phyloP scores from a whole-genome alignment of 2,888 invertebrate genomes.

The Neoaliturus tenellus region DNA sequence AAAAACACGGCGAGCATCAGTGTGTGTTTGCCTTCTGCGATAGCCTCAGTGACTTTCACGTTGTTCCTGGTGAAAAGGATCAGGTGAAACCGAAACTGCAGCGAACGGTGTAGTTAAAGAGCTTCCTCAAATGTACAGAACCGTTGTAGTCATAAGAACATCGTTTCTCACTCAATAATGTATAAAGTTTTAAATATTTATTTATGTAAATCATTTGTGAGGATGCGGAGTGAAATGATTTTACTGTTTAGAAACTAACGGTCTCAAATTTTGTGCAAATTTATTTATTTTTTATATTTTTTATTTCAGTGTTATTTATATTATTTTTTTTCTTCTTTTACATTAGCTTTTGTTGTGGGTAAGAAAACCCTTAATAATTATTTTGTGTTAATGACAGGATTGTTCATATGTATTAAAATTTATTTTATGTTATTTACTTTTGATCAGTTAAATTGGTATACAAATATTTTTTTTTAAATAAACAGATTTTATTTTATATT shows the following conservation, averaged over 20 bases:
- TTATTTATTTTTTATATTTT: neutral
- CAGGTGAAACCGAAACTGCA: slow-evolving; percentile 37
- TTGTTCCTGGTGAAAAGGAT: slow-evolving; percentile 48
- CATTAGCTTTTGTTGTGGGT: no score
- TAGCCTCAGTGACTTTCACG: slow-evolving; percentile 2
- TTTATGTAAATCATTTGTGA: no score
- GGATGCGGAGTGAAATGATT: no score
- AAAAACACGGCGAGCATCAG: slow-evolving; percentile 68
- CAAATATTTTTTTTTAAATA: no score
- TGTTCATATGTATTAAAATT: no score
- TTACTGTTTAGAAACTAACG: no score
- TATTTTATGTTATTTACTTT: no score
- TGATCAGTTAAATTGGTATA: no score
- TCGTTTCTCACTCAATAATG: neutral
- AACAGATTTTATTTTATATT: no score
- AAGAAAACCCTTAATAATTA: no score
- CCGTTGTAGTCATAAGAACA: neutral
- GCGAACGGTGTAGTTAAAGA: neutral
- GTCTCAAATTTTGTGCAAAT: no score
- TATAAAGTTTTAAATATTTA: neutral
- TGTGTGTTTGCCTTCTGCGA: slow-evolving; percentile 59
- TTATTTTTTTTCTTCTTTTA: neutral
- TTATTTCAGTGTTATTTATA: neutral
- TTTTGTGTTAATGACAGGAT: no score
- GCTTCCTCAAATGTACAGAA: slow-evolving; percentile 25